Evolutionary conservation across 2,888 invertebrate genomes (phyloP).

Genomic region (Caradrina clavipalpis): DNA sequence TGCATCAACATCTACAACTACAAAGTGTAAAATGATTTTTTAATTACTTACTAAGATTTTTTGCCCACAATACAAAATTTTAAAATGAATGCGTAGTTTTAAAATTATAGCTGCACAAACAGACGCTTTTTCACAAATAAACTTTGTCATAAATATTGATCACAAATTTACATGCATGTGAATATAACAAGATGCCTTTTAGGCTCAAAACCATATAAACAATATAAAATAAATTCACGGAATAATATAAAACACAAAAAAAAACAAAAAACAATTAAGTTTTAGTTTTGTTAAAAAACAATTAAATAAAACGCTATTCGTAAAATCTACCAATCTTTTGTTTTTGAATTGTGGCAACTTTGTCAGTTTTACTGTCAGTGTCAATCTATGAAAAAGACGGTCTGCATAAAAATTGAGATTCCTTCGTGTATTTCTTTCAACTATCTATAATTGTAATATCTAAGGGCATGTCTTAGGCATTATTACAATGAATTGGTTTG

Average conservation of each 20-base stretch:
- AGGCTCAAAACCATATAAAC: conserved; percentile 38
- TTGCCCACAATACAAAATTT: conserved; percentile 59
- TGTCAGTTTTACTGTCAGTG: conserved; percentile 2
- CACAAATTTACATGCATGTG: conserved; percentile 10
- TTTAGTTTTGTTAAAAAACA: too few relatives aligned
- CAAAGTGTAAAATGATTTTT: conserved; percentile 77
- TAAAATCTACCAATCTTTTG: conserved; percentile 26
- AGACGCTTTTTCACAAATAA: conserved; percentile 12
- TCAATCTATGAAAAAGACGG: conserved; percentile 5
- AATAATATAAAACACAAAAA: conserved; percentile 7
- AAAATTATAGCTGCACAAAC: conserved; percentile 13
- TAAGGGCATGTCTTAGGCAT: conserved; percentile 20
- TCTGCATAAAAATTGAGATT: conserved; percentile 24
- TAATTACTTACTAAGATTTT: conserved; percentile 76
- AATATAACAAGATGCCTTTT: conserved; percentile 47
- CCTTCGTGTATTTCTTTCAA: conserved; percentile 5
- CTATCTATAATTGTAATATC: conserved; percentile 29
- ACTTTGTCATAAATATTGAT: conserved; percentile 24
- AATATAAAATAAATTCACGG: conserved; percentile 3
- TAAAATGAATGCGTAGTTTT: conserved; percentile 6
- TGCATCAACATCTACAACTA: conserved; percentile 88
- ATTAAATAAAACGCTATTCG: background rate
- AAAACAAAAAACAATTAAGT: too few relatives aligned
- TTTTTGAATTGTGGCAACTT: conserved; percentile 18
- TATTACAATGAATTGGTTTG: conserved; percentile 15